Conservation (phyloP, 2,888 invertebrate genomes). For the Metellina segmentata region DNA sequence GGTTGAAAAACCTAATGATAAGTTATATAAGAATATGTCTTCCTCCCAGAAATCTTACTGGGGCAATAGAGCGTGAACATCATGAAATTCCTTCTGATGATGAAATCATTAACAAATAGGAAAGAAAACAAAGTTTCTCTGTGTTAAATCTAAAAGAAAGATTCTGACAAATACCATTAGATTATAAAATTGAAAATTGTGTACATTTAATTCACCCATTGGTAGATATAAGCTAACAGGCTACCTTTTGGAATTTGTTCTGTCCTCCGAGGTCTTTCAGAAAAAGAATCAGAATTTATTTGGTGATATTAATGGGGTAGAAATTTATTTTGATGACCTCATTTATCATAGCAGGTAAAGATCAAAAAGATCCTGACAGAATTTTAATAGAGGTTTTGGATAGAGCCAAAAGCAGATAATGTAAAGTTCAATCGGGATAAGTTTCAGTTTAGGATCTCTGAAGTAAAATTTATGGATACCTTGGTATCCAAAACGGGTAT, state of each 20-base stretch:
- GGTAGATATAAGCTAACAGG: no score
- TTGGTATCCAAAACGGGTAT: background rate
- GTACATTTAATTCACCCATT: background rate
- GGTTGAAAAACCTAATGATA: no score
- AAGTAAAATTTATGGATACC: background rate
- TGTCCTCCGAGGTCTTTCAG: background rate
- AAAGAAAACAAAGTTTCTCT: background rate
- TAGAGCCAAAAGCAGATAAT: background rate
- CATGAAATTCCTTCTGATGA: background rate
- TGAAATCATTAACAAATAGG: background rate
- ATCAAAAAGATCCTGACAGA: background rate
- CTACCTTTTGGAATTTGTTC: no score
- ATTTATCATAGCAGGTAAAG: no score
- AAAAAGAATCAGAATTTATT: background rate
- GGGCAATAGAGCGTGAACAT: background rate
- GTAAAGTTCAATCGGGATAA: slow-evolving; percentile 3
- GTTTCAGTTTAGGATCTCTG: background rate
- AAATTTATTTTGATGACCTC: slow-evolving; percentile 21
- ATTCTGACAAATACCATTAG: background rate
- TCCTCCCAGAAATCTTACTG: background rate
- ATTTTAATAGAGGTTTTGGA: background rate
- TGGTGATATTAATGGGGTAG: no score
- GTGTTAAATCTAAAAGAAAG: background rate
- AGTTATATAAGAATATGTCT: background rate
- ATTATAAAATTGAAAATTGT: background rate